Evolutionary conservation across 1,140 invertebrate genomes (phyloP), one percentile per base, ranked within the genome.

Genomic region (Arion vulgaris): DNA sequence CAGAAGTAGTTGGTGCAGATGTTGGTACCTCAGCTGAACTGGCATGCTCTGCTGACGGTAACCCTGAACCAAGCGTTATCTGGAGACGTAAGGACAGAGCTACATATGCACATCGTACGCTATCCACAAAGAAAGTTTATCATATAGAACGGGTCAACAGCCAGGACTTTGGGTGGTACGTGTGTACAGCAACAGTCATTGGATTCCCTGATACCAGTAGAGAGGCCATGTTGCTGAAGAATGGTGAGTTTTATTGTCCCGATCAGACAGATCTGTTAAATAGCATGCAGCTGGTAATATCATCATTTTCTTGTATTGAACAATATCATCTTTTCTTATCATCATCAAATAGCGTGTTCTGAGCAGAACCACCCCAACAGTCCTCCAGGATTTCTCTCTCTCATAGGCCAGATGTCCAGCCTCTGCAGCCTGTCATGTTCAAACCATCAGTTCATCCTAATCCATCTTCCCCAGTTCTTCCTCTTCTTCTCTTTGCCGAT

Each of bases 41-140:
- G 82, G 94, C 94, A 41, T 99, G 97, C 92, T 95, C 97, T 90
- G 96, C 98, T 0, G 96, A 96, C 86, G 96, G 97, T 38, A 98
- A 98, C 92, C 97, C 97, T 0, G 92, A 94, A 13, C 96, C 97
- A 0, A 95, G 97, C 85, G 96, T 98, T 81, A 94, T 95, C 28
- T 98, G 97, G 97, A 95, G 95, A 53, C 95, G 96, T 94, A 97
- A 89, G 94, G 95, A 84, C 94, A 94, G 79, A 93, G 81, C 68
- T 28, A 83, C 75, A 49, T 76, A 79, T 38, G 11, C 41, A 9
- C 82, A 83, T 15, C 49, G 81, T 1, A 85, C 84, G 34, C 71
- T 85, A 41, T 80, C 81, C 68, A 82, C 81, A 15, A 68, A 81
- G 36, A 69, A 69, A 32, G 49, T 78, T 17, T 85, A 80, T 49